These are phyloP conservation scores for Phenganax stokvisi DNA, from an alignment of 92 coral and sea anemone genomes.

Conservation along the genomic window DNA sequence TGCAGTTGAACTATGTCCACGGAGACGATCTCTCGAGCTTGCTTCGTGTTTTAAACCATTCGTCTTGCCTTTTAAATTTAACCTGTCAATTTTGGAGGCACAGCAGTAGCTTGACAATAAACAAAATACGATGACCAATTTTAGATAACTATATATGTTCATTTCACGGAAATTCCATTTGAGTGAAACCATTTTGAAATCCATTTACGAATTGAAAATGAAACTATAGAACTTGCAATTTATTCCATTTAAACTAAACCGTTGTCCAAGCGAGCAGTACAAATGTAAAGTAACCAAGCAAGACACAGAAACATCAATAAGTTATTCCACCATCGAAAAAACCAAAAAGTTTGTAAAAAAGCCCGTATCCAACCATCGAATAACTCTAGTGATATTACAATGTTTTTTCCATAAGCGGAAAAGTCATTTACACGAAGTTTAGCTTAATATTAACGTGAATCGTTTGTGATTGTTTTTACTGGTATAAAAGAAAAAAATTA, in stretches of 20 bases:
- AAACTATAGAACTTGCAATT: too few relatives aligned
- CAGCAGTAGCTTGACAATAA: not conserved
- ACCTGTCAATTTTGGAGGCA: not conserved
- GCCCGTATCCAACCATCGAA: not conserved
- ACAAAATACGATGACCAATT: not conserved
- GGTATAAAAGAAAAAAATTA: conserved; percentile 19
- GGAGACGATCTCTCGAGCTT: conserved; percentile 23
- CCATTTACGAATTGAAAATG: too few relatives aligned
- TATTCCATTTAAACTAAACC: too few relatives aligned
- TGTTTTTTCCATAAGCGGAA: not conserved
- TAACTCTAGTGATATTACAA: not conserved
- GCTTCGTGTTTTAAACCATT: not conserved
- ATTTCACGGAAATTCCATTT: too few relatives aligned
- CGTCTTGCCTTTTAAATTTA: not conserved
- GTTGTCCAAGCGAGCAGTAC: too few relatives aligned
- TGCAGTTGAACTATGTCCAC: not conserved
- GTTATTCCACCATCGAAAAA: too few relatives aligned
- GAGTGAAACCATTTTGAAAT: too few relatives aligned
- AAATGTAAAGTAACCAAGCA: too few relatives aligned
- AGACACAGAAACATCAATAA: too few relatives aligned
- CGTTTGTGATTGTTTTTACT: conserved; percentile 28
- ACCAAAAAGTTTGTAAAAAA: not conserved
- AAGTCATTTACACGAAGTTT: not conserved
- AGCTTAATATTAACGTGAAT: not conserved
- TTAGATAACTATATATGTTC: too few relatives aligned